Evolutionary conservation across 2,113 vertebrate genomes (phyloP).

Genomic region (Oreocharis arfaki): DNA sequence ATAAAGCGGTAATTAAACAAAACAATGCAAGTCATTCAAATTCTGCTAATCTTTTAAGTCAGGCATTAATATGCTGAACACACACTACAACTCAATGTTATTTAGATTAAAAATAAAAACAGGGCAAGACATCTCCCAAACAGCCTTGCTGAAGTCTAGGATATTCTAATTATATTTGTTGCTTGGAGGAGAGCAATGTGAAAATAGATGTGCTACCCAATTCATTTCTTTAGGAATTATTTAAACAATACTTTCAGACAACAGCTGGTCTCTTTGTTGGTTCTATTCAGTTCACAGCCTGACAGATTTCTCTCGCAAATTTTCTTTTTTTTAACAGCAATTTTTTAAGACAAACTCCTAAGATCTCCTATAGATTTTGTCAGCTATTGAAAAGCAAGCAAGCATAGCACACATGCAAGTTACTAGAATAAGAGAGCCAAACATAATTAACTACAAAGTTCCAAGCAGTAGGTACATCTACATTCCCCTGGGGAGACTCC

Average conservation of each 20-base stretch:
- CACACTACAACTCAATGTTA: neutral
- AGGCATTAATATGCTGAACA: constrained; percentile 18
- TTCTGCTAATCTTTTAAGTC: constrained; percentile 14
- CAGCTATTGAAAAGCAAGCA: constrained; percentile 35
- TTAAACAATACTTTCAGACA: neutral
- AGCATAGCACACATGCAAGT: constrained; percentile 33
- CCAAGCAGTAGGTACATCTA: constrained; percentile 30
- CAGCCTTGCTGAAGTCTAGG: neutral
- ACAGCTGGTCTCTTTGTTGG: neutral
- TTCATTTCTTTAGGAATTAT: neutral
- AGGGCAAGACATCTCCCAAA: neutral
- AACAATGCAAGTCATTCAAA: constrained; percentile 8
- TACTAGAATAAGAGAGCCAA: constrained; percentile 16
- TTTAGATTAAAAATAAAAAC: constrained; percentile 4
- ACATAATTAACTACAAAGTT: constrained; percentile 28
- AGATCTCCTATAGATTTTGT: constrained; percentile 12
- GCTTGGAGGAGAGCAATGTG: neutral
- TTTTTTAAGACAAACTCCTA: neutral
- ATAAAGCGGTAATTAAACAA: neutral
- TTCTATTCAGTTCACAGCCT: neutral
- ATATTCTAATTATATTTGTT: neutral
- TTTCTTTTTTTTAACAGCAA: neutral
- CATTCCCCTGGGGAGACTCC: neutral
- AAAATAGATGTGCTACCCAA: neutral
- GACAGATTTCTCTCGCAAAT: neutral